Evolutionary conservation across 2,888 invertebrate species (phyloP), one percentile per base, ranked within the genome.

Genomic region (Sminthurides aquaticus): DNA sequence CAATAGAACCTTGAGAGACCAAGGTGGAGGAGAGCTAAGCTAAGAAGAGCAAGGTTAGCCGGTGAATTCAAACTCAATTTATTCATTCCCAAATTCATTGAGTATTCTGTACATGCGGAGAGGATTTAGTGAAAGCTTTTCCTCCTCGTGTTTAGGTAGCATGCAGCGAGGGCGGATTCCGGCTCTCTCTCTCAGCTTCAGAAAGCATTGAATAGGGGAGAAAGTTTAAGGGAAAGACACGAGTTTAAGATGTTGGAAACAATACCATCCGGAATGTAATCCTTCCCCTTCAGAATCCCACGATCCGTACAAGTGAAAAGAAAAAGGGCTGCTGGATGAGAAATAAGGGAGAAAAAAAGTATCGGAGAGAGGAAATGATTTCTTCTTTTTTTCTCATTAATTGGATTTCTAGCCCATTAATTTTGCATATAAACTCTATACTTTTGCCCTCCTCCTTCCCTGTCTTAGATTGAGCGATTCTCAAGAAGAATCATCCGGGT

Each of bases 331-430:
- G 43, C 43, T 11, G 43, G 43, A 15, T 34, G 43, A 34, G 43
- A 34, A 34, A 15, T 34, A 34, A 15, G 5, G 43, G n/a, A n/a
- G n/a, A n/a, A n/a, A n/a, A n/a, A 34, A 34, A 34, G 43, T 34
- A 34, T 34, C 15, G 43, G 43, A n/a, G 43, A 34, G 15, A 34
- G 43, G 43, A 34, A 34, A 34, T 34, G 43, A 34, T 34, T 34
- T 34, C 15, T 34, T 5, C 43, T 34, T 34, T 34, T 34, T 58
- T 34, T 20, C 43, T 34, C 57, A 58, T 58, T 58, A 58, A 58
- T 58, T 58, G 43, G 43, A 58, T 58, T 58, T 58, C 57, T 34
- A 24, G 22, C 29, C 57, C 57, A 58, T 58, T 58, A 58, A 58
- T 58, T 58, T 58, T 58, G 22, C 57, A 58, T 58, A 34, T 34